Percentiles rank a stretch among this genome's conserved stretches.
phyloP scores from a whole-genome alignment of 2,113 vertebrate genomes.

The Dasyprocta punctata region DNA sequence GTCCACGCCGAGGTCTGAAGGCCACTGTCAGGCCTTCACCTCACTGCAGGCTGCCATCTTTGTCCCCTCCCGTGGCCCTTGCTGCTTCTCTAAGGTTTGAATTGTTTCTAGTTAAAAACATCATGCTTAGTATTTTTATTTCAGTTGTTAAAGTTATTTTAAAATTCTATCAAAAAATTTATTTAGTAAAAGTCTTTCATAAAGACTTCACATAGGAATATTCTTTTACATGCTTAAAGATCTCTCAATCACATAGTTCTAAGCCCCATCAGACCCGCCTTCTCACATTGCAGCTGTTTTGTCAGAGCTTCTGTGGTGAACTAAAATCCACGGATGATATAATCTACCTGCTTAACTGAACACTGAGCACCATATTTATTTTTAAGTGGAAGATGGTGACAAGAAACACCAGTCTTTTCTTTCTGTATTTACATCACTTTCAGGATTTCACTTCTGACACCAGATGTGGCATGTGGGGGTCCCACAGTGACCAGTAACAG shows the following conservation, averaged over 20 bases:
- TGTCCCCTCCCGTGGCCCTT: not conserved
- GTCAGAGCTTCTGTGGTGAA: not conserved
- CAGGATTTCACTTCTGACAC: not conserved
- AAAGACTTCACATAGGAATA: not conserved
- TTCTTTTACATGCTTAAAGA: not conserved
- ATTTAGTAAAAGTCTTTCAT: constrained; percentile 47
- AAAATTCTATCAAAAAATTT: constrained; percentile 28
- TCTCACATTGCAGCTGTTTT: not conserved
- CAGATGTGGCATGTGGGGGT: no score
- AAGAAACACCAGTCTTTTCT: not conserved
- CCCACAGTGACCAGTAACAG: not conserved
- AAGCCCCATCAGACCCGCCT: not conserved
- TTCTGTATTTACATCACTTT: not conserved
- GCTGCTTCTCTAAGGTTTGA: not conserved
- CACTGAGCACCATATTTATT: not conserved
- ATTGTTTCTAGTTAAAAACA: not conserved
- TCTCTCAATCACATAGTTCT: not conserved
- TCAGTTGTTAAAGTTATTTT: not conserved
- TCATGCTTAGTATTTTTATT: not conserved
- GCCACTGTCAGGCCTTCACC: rapidly evolving
- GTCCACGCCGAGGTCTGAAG: not conserved
- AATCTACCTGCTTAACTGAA: not conserved
- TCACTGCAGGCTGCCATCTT: not conserved
- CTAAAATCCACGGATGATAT: not conserved
- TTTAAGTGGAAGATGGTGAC: not conserved